Conservation (phyloP, 1,140 invertebrate genomes). For the Diploscapter pachys region DNA sequence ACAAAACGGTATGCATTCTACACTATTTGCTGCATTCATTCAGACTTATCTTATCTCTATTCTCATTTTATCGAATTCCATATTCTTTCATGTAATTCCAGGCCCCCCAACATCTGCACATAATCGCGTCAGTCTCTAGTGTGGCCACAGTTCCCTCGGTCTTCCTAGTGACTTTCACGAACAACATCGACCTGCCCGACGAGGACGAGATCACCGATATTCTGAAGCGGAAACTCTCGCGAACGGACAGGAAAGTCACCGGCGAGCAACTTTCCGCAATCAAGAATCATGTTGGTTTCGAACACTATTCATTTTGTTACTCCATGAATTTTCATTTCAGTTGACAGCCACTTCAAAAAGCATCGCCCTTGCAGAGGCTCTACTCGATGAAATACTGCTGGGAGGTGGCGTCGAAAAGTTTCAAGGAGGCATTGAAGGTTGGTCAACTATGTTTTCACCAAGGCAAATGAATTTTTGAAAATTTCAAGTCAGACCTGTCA, state of each 20-base stretch:
- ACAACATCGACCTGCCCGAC: constrained; percentile 28
- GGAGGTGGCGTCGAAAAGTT: constrained; percentile 5
- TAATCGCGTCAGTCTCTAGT: constrained; percentile 25
- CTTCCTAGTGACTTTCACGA: constrained; percentile 30
- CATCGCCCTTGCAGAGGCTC: constrained; percentile 25
- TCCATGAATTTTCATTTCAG: constrained; percentile 31
- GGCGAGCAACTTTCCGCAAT: constrained; percentile 32
- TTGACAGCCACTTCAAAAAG: constrained; percentile 6
- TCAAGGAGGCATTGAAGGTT: constrained; percentile 23
- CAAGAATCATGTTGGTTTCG: constrained; percentile 29
- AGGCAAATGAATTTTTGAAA: background rate
- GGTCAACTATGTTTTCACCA: background rate
- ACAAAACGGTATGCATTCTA: constrained; percentile 13
- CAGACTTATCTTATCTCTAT: background rate
- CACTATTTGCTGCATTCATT: background rate
- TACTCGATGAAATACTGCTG: constrained; percentile 33
- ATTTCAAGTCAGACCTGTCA: background rate
- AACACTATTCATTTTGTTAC: constrained; percentile 4
- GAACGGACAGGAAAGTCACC: constrained; percentile 30
- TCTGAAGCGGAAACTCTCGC: constrained; percentile 29
- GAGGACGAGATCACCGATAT: constrained; percentile 36
- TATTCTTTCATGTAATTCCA: constrained; percentile 1
- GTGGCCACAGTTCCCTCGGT: constrained; percentile 22
- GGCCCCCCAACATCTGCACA: constrained; percentile 20
- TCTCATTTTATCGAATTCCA: background rate